Conservation (phyloP, 2,113 vertebrate species). For the Brachionichthys hirsutus region DNA sequence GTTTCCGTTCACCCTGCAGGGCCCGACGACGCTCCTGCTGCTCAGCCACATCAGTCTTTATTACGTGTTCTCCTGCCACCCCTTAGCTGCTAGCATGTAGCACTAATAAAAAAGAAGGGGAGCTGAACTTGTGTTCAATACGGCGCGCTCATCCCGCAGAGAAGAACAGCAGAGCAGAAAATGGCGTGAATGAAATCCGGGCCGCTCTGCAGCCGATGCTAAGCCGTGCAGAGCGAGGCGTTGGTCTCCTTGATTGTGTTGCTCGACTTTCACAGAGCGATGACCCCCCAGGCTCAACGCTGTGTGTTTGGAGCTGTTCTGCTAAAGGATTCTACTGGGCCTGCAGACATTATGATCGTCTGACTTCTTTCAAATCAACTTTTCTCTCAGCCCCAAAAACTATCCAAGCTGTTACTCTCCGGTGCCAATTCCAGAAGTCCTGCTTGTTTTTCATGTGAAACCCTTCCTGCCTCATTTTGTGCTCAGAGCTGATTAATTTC, state of each 20-base stretch:
- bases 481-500: conserved; percentile 40
- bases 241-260: conserved; percentile 52
- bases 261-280: conserved; percentile 41
- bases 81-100: conserved; percentile 35
- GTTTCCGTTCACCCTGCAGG: conserved; percentile 20
- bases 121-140: conserved; percentile 21
- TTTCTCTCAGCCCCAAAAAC: conserved; percentile 11
- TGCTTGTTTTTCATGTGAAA: conserved; percentile 4
- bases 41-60: conserved; percentile 55
- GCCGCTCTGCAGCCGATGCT: conserved; percentile 12
- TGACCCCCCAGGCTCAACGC: conserved; percentile 45
- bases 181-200: conserved; percentile 7
- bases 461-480: not conserved
- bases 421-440: conserved; percentile 1
- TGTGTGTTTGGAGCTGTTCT: conserved; percentile 43
- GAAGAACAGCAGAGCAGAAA: conserved; percentile 19
- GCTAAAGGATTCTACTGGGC: conserved; percentile 44
- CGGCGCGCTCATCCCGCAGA: conserved; percentile 13
- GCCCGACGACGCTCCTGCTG: conserved; percentile 43
- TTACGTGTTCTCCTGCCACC: conserved; percentile 44
- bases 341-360: conserved; percentile 43
- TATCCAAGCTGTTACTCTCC: conserved; percentile 4
- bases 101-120: conserved; percentile 35
- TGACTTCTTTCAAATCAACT: conserved; percentile 39
- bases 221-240: conserved; percentile 10